Evolutionary conservation across 1,140 invertebrate genomes (phyloP).

Genomic region (Geopemphigus sp.): DNA sequence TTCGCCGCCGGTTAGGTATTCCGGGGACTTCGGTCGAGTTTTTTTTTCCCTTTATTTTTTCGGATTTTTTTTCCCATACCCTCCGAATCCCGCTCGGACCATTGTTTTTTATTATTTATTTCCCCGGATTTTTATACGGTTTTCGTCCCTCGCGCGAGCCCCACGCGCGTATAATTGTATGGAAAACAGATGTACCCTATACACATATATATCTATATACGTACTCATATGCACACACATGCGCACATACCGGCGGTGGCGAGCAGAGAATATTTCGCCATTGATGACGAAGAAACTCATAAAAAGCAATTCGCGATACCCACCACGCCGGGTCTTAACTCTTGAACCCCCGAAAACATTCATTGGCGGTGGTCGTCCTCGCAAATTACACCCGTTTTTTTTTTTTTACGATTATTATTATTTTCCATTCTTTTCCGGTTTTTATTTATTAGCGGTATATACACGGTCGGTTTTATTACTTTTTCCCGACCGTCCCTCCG

Average conservation of each 20-base stretch:
- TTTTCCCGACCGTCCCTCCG: conserved; percentile 22
- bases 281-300: conserved; percentile 40
- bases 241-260: neutral
- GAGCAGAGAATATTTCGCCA: neutral
- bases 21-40: neutral
- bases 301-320: conserved; percentile 42
- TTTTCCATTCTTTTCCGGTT: conserved; percentile 6
- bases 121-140: conserved; percentile 33
- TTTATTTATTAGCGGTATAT: conserved; percentile 31
- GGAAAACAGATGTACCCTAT: conserved; percentile 44
- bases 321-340: conserved; percentile 11
- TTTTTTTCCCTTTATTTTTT: conserved; percentile 15
- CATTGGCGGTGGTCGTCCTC: neutral
- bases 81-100: neutral
- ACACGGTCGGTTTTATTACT: conserved; percentile 18
- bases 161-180: conserved; percentile 12
- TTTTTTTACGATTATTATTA: conserved; percentile 13
- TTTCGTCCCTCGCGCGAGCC: neutral
- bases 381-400: conserved; percentile 32
- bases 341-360: conserved; percentile 24
- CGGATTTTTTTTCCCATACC: neutral
- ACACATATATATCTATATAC: neutral
- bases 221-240: neutral
- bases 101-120: conserved; percentile 43
- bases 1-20: neutral